Percentiles rank a stretch among this genome's conserved stretches.
Conservation (phyloP, 1,140 invertebrate genomes). For the Periplaneta americana region DNA sequence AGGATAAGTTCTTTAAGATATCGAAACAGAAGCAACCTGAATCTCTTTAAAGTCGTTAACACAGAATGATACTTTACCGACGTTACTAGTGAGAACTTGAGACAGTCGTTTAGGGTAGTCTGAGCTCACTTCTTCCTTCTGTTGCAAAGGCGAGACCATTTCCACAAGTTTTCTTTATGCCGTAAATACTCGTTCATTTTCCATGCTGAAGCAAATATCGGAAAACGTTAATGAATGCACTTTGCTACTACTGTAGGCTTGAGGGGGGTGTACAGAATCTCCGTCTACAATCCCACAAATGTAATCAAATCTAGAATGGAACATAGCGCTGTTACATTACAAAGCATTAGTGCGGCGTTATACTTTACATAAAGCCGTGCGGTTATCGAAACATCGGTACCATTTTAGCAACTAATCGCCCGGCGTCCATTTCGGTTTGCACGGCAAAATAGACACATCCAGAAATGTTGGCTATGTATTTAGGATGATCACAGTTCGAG, state of each 20-base stretch:
- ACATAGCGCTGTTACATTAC: neutral
- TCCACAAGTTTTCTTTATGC: neutral
- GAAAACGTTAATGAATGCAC: neutral
- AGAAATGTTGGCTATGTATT: neutral
- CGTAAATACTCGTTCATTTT: neutral
- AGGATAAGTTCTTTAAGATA: no score
- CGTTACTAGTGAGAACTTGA: no score
- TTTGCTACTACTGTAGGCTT: no score
- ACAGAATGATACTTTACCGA: no score
- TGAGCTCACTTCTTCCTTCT: no score
- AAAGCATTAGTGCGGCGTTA: neutral
- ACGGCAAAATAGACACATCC: neutral
- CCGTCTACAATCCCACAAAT: neutral
- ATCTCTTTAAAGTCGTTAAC: no score
- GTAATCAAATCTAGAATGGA: neutral
- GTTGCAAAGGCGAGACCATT: no score
- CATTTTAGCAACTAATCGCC: neutral
- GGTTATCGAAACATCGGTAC: neutral
- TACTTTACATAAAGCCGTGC: neutral
- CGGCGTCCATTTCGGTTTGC: neutral
- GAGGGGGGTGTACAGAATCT: neutral
- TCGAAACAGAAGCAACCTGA: no score
- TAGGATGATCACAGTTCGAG: neutral
- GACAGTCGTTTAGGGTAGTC: no score
- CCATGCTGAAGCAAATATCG: neutral